These are phyloP conservation scores for Hymenochirus boettgeri DNA, from an alignment of 2,113 vertebrate species.

Conservation along the genomic window DNA sequence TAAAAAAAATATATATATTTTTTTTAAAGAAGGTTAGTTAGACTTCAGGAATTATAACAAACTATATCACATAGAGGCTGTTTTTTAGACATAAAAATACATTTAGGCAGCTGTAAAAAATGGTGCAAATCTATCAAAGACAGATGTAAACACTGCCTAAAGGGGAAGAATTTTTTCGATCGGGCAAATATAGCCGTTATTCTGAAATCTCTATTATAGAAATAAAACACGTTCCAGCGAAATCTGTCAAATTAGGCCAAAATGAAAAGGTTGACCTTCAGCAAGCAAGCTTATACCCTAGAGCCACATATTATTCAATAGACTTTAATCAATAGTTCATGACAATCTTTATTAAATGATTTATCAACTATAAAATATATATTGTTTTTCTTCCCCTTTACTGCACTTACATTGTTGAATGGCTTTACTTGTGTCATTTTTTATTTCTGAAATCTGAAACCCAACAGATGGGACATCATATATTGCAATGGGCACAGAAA, in stretches of 20 bases:
- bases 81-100: neutral
- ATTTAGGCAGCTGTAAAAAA: neutral
- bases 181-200: constrained; percentile 16
- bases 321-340: constrained; percentile 37
- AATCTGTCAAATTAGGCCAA: constrained; percentile 39
- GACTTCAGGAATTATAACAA: too few species aligned
- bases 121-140: neutral
- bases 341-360: constrained; percentile 41
- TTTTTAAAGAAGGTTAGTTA: too few species aligned
- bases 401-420: constrained; percentile 27
- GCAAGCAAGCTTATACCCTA: constrained; percentile 36
- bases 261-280: constrained; percentile 41
- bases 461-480: neutral
- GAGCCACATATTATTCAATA: constrained; percentile 43
- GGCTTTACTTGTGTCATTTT: constrained; percentile 12
- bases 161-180: constrained; percentile 2
- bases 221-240: constrained; percentile 40
- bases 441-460: constrained; percentile 6
- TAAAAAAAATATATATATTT: too few species aligned
- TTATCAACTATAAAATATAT: constrained; percentile 39
- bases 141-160: neutral
- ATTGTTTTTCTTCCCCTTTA: constrained; percentile 39
- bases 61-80: too few species aligned
- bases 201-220: constrained; percentile 18
- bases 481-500: neutral